Evolutionary conservation across 2,113 vertebrate species (phyloP).

Genomic region (Hymenochirus boettgeri): DNA sequence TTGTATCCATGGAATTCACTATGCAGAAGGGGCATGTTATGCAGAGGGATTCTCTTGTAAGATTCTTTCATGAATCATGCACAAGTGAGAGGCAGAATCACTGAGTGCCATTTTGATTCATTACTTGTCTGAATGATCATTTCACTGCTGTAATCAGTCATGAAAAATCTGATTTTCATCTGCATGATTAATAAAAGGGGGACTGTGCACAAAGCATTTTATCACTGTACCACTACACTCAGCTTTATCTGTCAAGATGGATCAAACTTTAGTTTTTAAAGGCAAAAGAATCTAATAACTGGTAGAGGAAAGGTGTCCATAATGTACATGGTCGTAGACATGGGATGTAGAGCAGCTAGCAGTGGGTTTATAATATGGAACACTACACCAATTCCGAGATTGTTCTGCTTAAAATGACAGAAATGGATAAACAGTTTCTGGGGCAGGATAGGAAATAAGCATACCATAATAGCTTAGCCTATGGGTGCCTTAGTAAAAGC

Average conservation of each 20-base stretch:
- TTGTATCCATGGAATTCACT: background rate
- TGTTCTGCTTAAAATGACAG: too few species aligned
- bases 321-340: too few species aligned
- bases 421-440: too few species aligned
- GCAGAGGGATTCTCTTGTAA: background rate
- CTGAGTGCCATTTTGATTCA: slow-evolving; percentile 10
- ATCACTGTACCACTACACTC: background rate
- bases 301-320: too few species aligned
- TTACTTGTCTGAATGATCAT: slow-evolving; percentile 9
- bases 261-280: too few species aligned
- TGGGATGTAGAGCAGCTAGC: too few species aligned
- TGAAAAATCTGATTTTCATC: background rate
- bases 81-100: slow-evolving; percentile 2
- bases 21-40: background rate
- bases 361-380: too few species aligned
- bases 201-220: background rate
- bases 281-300: too few species aligned
- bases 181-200: slow-evolving; percentile 8
- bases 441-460: too few species aligned
- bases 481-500: too few species aligned
- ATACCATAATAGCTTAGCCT: too few species aligned
- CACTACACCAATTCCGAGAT: too few species aligned
- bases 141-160: slow-evolving; percentile 19
- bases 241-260: background rate
- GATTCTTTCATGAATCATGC: slow-evolving; percentile 27